Evolutionary conservation across 2,888 invertebrate genomes (phyloP).

Genomic region (Mesorhabditis belari): DNA sequence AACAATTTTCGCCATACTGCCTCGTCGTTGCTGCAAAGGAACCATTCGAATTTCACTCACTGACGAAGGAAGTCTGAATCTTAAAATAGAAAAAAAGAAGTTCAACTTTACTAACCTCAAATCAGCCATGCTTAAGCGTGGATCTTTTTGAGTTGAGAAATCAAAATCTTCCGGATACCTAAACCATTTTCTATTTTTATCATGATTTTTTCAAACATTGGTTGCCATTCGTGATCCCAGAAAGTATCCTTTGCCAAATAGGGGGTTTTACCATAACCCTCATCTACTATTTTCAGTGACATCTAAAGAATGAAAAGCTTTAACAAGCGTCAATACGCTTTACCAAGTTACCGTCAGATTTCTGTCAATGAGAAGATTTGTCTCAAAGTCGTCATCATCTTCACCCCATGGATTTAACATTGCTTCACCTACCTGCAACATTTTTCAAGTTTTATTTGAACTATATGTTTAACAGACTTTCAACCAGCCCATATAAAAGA

Average conservation of each 20-base stretch:
- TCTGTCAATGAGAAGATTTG: slow-evolving; percentile 38
- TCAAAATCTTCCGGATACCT: not conserved
- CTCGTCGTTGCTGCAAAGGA: not conserved
- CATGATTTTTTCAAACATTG: slow-evolving; percentile 13
- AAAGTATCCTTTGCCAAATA: slow-evolving; percentile 29
- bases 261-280: slow-evolving; percentile 34
- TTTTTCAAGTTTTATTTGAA: too few species aligned
- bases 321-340: not conserved
- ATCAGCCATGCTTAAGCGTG: not conserved
- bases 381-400: slow-evolving; percentile 45
- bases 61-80: not conserved
- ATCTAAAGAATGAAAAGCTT: slow-evolving; percentile 17
- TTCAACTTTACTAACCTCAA: not conserved
- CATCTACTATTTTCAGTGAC: slow-evolving; percentile 39
- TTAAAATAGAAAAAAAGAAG: not conserved
- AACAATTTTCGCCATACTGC: not conserved
- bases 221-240: slow-evolving; percentile 39
- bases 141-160: not conserved
- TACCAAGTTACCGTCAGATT: slow-evolving; percentile 26
- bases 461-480: slow-evolving; percentile 25
- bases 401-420: slow-evolving; percentile 48
- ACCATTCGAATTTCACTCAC: not conserved
- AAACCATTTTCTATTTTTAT: not conserved
- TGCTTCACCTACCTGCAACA: slow-evolving; percentile 27
- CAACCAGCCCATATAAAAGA: slow-evolving; percentile 44